A percentile compares a stretch with the other conserved stretches of the same genome.
Conservation (phyloP, 1,140 invertebrate species). For the Drosophila quadrilineata region DNA sequence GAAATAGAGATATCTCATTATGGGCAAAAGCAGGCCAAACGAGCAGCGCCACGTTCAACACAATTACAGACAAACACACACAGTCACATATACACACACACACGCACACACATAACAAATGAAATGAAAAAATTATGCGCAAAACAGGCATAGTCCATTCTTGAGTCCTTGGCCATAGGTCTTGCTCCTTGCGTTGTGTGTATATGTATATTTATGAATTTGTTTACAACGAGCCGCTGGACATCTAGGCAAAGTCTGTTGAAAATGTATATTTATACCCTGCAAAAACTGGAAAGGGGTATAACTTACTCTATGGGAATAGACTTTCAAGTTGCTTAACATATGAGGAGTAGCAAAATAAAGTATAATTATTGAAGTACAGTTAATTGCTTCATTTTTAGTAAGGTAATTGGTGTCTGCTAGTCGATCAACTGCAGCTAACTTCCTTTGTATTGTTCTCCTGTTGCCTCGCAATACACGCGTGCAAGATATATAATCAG, state of each 20-base stretch:
- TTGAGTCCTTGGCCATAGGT: conserved; percentile 7
- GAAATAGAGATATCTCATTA: conserved; percentile 78
- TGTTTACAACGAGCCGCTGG: conserved; percentile 61
- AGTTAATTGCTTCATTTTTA: too few relatives aligned
- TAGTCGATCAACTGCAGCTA: neutral
- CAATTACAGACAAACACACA: neutral
- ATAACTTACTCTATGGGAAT: too few relatives aligned
- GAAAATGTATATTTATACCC: conserved; percentile 3
- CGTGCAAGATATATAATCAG: conserved; percentile 74
- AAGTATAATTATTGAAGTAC: too few relatives aligned
- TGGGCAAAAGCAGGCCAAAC: conserved; percentile 69
- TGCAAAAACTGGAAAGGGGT: neutral
- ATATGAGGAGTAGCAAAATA: neutral
- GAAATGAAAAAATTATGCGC: conserved; percentile 78
- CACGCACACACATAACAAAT: conserved; percentile 38
- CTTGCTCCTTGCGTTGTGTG: neutral
- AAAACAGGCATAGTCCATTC: conserved; percentile 28
- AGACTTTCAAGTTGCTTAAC: too few relatives aligned
- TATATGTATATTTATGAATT: conserved; percentile 56
- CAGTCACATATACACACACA: neutral
- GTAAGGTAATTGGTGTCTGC: neutral
- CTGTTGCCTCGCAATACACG: conserved; percentile 35
- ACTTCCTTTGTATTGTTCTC: conserved; percentile 7
- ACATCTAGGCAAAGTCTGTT: conserved; percentile 26
- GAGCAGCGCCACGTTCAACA: conserved; percentile 12